Percentiles rank a stretch among this genome's conserved stretches.
phyloP scores from a whole-genome alignment of 2,888 invertebrate species.

The Agonopterix heracliana region DNA sequence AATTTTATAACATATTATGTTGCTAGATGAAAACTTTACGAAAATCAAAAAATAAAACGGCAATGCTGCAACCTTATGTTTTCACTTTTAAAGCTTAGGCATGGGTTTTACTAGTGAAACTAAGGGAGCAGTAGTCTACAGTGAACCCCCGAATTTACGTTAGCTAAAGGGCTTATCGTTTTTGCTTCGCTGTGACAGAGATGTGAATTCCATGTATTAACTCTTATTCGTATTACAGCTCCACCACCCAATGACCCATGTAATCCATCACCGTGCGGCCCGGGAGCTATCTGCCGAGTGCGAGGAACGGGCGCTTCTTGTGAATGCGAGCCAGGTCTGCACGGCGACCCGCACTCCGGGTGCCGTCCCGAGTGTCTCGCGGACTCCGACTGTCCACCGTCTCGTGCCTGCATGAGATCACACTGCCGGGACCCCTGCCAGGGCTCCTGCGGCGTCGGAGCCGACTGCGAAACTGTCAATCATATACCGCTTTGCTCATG shows the following conservation, averaged over 20 bases:
- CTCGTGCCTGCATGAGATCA: slow-evolving; percentile 87
- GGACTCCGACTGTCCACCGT: slow-evolving; percentile 90
- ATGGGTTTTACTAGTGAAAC: slow-evolving; percentile 72
- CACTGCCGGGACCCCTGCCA: slow-evolving; percentile 90
- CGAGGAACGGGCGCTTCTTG: slow-evolving; percentile 83
- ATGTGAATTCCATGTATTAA: slow-evolving; percentile 9
- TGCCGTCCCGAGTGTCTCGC: slow-evolving; percentile 91
- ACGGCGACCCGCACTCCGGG: slow-evolving; percentile 85
- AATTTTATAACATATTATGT: slow-evolving; percentile 15
- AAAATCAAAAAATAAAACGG: slow-evolving; percentile 6
- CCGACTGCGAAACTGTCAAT: slow-evolving; percentile 84
- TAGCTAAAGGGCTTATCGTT: slow-evolving; percentile 38
- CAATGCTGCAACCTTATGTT: slow-evolving; percentile 34
- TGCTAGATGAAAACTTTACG: slow-evolving; percentile 8
- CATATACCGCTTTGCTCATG: slow-evolving; percentile 83
- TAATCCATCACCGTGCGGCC: slow-evolving; percentile 88
- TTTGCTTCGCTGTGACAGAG: slow-evolving; percentile 28
- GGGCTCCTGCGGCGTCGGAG: slow-evolving; percentile 89
- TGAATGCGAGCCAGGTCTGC: slow-evolving; percentile 82
- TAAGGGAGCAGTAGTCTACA: slow-evolving; percentile 32
- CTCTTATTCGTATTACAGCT: slow-evolving; percentile 38
- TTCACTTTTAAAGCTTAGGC: slow-evolving; percentile 74
- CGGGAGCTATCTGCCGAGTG: slow-evolving; percentile 87
- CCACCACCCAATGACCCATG: slow-evolving; percentile 81
- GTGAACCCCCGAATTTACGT: not conserved